A percentile compares a stretch with the other conserved stretches of the same genome.
Conservation (phyloP, 2,797 vertebrate species). For the Nannoperca australis region DNA sequence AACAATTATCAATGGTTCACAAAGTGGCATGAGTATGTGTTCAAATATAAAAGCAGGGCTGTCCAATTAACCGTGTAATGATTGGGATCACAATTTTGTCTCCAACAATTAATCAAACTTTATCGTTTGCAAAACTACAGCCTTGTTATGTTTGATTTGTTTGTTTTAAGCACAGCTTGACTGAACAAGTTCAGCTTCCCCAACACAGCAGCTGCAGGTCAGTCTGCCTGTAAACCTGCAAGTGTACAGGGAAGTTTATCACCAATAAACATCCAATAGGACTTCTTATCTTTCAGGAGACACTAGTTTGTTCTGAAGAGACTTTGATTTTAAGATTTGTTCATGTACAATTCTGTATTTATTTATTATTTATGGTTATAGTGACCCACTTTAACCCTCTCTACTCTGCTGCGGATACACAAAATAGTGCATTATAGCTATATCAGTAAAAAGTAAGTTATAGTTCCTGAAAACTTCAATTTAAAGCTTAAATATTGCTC, state of each 20-base stretch:
- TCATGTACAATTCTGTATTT: not conserved
- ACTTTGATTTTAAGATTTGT: not conserved
- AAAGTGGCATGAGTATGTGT: not conserved
- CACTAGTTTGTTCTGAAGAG: not conserved
- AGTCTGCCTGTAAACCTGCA: not conserved
- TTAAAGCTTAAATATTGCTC: too few species aligned
- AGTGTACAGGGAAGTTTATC: not conserved
- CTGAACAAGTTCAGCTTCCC: not conserved
- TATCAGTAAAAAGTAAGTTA: not conserved
- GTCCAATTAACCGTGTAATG: not conserved
- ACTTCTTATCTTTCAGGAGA: not conserved
- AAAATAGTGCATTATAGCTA: not conserved
- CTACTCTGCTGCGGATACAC: not conserved
- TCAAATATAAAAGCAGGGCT: conserved; percentile 3
- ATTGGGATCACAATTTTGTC: not conserved
- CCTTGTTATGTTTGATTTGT: not conserved
- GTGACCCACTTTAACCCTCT: not conserved
- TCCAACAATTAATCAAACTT: not conserved
- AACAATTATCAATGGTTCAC: conserved; percentile 1
- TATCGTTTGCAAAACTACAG: not conserved
- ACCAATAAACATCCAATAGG: not conserved
- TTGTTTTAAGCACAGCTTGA: not conserved
- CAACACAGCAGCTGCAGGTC: conserved; percentile 3
- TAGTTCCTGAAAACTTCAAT: not conserved
- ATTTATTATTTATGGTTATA: not conserved